A percentile compares a stretch with the other conserved stretches of the same genome.
phyloP scores from a whole-genome alignment of 2,113 vertebrate species.

The Nothobranchius kuhntae region DNA sequence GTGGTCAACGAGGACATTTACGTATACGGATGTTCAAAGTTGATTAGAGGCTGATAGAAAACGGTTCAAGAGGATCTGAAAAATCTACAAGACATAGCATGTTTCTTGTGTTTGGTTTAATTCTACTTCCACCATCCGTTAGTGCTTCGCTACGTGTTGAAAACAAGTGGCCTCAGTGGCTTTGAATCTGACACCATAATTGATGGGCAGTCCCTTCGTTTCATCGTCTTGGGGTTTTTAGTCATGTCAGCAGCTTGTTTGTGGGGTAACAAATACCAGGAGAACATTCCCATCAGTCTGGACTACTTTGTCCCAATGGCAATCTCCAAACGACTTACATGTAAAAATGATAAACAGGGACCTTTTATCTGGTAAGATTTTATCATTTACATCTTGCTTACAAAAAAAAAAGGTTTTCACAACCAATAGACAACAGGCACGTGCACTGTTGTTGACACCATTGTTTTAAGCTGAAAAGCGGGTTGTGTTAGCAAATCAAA shows the following conservation, averaged over 20 bases:
- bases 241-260: constrained; percentile 14
- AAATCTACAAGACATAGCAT: neutral
- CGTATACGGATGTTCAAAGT: neutral
- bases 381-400: too few species aligned
- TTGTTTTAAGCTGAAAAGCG: neutral
- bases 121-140: neutral
- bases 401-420: neutral
- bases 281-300: neutral
- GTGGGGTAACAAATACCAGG: neutral
- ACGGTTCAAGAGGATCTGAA: neutral
- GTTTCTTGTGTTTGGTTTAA: constrained; percentile 3
- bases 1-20: constrained; percentile 5
- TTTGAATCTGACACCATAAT: constrained; percentile 4
- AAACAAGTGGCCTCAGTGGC: constrained; percentile 15
- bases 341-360: too few species aligned
- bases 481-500: neutral
- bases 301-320: neutral
- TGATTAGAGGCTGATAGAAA: constrained; percentile 1
- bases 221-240: constrained; percentile 17
- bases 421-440: neutral
- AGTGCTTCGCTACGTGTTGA: neutral
- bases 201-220: constrained; percentile 9
- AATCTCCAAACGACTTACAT: neutral
- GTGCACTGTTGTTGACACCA: neutral
- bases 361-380: too few species aligned